Percentiles rank a stretch among this genome's conserved stretches.
These are phyloP conservation scores for Platalea minor DNA, from an alignment of 2,797 vertebrate species.

Conservation along the genomic window DNA sequence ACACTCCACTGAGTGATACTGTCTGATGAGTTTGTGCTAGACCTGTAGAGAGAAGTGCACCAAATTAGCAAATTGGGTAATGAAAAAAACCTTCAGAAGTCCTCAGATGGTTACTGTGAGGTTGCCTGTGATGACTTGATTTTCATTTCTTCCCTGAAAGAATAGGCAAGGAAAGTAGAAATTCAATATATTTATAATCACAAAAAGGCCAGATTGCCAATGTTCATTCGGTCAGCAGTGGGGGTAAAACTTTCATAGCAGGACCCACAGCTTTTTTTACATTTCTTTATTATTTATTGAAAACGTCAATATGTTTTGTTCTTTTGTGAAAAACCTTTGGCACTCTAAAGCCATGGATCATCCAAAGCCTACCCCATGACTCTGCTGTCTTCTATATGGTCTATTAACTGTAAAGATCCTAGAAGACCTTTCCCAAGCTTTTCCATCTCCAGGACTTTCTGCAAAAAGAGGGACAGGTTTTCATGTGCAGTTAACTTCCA, in stretches of 20 bases:
- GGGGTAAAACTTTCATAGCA: neutral
- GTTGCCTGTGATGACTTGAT: neutral
- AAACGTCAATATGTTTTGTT: neutral
- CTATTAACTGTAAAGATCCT: neutral
- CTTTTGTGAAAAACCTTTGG: neutral
- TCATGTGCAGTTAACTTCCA: rapidly evolving
- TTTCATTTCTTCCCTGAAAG: neutral
- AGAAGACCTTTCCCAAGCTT: neutral
- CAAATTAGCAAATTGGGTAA: neutral
- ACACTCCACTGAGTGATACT: neutral
- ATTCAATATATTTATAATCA: neutral
- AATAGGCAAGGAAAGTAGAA: neutral
- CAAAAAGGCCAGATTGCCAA: neutral
- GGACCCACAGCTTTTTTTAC: neutral
- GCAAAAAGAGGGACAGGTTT: neutral
- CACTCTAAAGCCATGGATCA: neutral
- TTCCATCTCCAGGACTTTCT: neutral
- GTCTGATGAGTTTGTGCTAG: neutral
- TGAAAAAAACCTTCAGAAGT: slow-evolving; percentile 39
- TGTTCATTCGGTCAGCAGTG: neutral
- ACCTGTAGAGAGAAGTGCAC: neutral
- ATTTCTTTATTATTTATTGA: neutral
- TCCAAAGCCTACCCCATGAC: neutral
- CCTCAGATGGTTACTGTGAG: neutral
- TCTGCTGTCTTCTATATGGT: neutral